Evolutionary conservation across 1,140 invertebrate genomes (phyloP), one percentile per base, ranked within the genome.

Genomic region (Diabrotica virgifera): DNA sequence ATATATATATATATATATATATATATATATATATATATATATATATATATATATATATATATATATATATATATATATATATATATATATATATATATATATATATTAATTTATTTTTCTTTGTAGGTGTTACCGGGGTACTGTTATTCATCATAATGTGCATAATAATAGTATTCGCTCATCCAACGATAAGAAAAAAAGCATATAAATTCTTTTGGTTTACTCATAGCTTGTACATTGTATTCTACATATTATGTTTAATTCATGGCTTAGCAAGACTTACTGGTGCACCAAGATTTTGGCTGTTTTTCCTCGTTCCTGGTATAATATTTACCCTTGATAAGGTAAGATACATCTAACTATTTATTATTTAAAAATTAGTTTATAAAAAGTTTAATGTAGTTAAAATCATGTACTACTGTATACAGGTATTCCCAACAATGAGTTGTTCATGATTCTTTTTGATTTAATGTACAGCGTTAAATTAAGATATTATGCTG

Each of bases 191-290:
- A 36, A 84, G 97, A 5, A 93, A 96, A 75, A 91, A 93, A 72
- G 96, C 95, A 0, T 98, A 97, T 79, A 94, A 94, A 62, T 97
- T 94, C 80, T 99, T 99, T 81, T 98, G 97, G 94, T 87, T 90
- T 11, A 94, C 97, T n/a, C 97, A 99, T 78, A 92, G 93, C 14
- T 85, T 99, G 0, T 97, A 98, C 74, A 87, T 97, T 36, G 77
- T 92, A 0, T 82, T 99, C 3, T 99, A 99, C 75, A 87, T 93
- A 0, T 80, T 99, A 6, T 93, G 89, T 69, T 81, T 99, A 37
- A 86, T 99, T 50, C 97, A 99, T 72, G 97, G 97, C 2, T 80
- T 98, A n/a, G 95, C 95, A 0, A 85, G 95, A 60, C 82, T 99
- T 38, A 97, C 96, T 0, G 96, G 95, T 0, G 89, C 93, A 6